These are phyloP conservation scores for Asteroscopus sphinx DNA, from an alignment of 2,888 invertebrate genomes.

Conservation along the genomic window DNA sequence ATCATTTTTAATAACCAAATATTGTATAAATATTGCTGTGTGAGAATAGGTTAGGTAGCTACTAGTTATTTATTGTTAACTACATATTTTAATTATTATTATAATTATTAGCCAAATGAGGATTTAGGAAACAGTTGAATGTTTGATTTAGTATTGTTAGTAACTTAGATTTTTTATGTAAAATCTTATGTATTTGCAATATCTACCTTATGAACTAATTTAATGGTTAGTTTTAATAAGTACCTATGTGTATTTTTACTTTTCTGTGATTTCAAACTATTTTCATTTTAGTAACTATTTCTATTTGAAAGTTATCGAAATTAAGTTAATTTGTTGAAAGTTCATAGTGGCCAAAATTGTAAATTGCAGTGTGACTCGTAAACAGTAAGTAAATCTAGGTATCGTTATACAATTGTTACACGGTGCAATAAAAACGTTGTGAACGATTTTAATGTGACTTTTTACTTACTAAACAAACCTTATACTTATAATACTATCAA, in stretches of 20 bases:
- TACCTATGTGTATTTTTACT: neutral
- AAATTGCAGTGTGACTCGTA: constrained; percentile 49
- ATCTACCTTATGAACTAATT: too few relatives aligned
- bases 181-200: neutral
- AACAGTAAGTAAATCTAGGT: constrained; percentile 45
- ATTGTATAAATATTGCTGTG: constrained; percentile 34
- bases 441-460: constrained; percentile 69
- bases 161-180: neutral
- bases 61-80: constrained; percentile 47
- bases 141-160: neutral
- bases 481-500: too few relatives aligned
- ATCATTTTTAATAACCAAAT: constrained; percentile 32
- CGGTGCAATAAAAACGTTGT: constrained; percentile 86
- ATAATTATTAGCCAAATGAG: constrained; percentile 16
- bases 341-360: constrained; percentile 55
- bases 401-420: constrained; percentile 82
- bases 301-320: neutral
- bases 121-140: constrained; percentile 7
- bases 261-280: neutral
- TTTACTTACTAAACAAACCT: constrained; percentile 10
- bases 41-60: constrained; percentile 34
- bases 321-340: constrained; percentile 16
- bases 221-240: too few relatives aligned
- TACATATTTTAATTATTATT: constrained; percentile 14
- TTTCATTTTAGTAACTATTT: neutral